Conservation (phyloP, 2,888 invertebrate genomes). For the Metellina segmentata region DNA sequence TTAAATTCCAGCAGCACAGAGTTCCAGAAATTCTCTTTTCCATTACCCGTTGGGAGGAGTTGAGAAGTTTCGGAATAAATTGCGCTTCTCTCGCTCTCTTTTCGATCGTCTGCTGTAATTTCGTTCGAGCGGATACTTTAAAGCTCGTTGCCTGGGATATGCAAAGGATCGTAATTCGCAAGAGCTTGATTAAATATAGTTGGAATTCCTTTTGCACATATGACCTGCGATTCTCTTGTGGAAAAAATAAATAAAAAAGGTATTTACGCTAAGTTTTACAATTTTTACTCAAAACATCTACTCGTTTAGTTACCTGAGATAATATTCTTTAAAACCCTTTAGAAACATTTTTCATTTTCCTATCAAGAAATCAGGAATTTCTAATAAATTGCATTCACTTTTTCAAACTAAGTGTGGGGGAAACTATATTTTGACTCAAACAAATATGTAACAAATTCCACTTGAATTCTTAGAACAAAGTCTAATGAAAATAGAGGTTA, state of each 20-base stretch:
- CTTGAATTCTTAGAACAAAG: neutral
- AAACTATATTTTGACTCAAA: neutral
- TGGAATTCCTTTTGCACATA: slow-evolving; percentile 38
- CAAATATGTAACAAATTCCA: neutral
- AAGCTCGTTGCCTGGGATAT: slow-evolving; percentile 74
- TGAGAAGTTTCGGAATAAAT: slow-evolving; percentile 74
- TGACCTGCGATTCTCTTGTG: slow-evolving; percentile 45
- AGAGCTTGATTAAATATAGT: slow-evolving; percentile 72
- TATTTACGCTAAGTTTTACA: slow-evolving; percentile 46
- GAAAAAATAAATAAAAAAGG: slow-evolving; percentile 24
- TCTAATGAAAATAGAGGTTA: neutral
- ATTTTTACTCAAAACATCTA: slow-evolving; percentile 37
- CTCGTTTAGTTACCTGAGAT: neutral
- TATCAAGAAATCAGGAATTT: neutral
- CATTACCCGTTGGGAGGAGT: slow-evolving; percentile 72
- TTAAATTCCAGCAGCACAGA: slow-evolving; percentile 73
- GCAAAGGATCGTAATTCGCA: slow-evolving; percentile 70
- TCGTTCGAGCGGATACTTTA: slow-evolving; percentile 70
- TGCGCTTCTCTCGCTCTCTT: slow-evolving; percentile 51
- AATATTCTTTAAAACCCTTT: neutral
- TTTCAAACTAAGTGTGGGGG: neutral
- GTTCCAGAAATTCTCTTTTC: slow-evolving; percentile 75
- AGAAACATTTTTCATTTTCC: neutral
- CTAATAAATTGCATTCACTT: neutral
- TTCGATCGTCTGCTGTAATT: slow-evolving; percentile 67